These are phyloP conservation scores for Anagrus nilaparvatae DNA, from an alignment of 1,140 invertebrate genomes.

Conservation along the genomic window DNA sequence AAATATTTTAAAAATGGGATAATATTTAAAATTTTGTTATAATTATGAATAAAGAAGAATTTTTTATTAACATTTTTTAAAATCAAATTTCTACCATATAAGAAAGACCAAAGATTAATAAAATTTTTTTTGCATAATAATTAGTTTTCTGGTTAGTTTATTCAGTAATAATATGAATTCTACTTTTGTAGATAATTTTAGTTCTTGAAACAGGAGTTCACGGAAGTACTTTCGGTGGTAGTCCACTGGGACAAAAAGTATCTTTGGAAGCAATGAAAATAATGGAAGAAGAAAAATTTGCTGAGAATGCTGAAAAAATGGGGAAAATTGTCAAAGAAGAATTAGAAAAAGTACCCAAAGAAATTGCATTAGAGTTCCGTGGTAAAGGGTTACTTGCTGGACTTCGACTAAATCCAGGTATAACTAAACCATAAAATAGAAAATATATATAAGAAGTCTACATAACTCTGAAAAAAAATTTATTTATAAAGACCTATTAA, in stretches of 20 bases:
- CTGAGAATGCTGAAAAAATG: slow-evolving; percentile 58
- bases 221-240: slow-evolving; percentile 79
- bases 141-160: no score
- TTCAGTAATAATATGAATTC: no score
- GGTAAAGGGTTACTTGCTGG: slow-evolving; percentile 70
- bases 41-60: not conserved
- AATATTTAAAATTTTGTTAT: no score
- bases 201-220: slow-evolving; percentile 67
- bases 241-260: slow-evolving; percentile 66
- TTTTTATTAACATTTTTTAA: slow-evolving; percentile 10
- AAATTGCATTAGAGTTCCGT: slow-evolving; percentile 54
- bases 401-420: slow-evolving; percentile 61
- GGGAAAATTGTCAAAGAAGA: slow-evolving; percentile 55
- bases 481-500: no score
- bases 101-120: no score
- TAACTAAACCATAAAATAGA: not conserved
- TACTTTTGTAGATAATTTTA: slow-evolving; percentile 50
- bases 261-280: slow-evolving; percentile 47
- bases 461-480: no score
- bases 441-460: not conserved
- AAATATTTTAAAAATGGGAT: no score
- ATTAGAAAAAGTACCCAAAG: slow-evolving; percentile 49
- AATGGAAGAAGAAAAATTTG: slow-evolving; percentile 63
- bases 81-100: no score
- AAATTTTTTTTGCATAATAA: no score